Evolutionary conservation across 2,113 vertebrate genomes (phyloP), one percentile per base, ranked within the genome.

Genomic region (Callipepla squamata): DNA sequence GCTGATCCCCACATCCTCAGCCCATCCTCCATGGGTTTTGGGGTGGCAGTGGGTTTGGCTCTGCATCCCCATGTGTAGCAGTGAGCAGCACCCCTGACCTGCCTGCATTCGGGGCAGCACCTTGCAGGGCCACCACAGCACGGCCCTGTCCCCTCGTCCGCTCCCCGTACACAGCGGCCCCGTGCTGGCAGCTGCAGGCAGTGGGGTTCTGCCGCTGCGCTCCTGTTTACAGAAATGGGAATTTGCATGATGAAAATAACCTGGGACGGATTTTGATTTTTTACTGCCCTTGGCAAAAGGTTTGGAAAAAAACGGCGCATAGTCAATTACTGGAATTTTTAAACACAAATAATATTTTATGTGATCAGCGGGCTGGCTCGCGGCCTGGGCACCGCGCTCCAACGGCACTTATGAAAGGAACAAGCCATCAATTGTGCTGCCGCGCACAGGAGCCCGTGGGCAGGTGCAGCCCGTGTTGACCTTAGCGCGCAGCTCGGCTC

Each of bases 321-420:
- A 98, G 98, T 97, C 98, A 98, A 98, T 98, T 98, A 98, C 98
- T 98, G 98, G 98, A 98, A 98, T 98, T 98, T 98, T 98, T 96
- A 98, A 98, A 98, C 97, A 98, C 98, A 98, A 98, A 98, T 98
- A 98, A 98, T 98, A 98, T 98, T 98, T 98, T 98, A 98, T 98
- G 97, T 78, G 97, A 98, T 98, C 97, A 97, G 98, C 96, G 96
- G 97, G 96, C 97, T 98, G 98, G 98, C 98, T 86, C 40, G 11
- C 90, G 95, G 97, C 98, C 98, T 97, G 97, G 95, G 97, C 97
- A 97, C 96, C 90, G 95, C 86, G 95, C 96, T 98, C 96, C 97
- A 96, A 96, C 95, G 92, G 96, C 97, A 96, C 94, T 90, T 95
- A 84, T 86, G 96, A 70, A 90, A 97, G 97, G 98, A 97, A 98